A percentile compares a stretch with the other conserved stretches of the same genome.
These are phyloP conservation scores for Muscicapa adusta DNA, from an alignment of 2,113 vertebrate genomes.

Conservation along the genomic window DNA sequence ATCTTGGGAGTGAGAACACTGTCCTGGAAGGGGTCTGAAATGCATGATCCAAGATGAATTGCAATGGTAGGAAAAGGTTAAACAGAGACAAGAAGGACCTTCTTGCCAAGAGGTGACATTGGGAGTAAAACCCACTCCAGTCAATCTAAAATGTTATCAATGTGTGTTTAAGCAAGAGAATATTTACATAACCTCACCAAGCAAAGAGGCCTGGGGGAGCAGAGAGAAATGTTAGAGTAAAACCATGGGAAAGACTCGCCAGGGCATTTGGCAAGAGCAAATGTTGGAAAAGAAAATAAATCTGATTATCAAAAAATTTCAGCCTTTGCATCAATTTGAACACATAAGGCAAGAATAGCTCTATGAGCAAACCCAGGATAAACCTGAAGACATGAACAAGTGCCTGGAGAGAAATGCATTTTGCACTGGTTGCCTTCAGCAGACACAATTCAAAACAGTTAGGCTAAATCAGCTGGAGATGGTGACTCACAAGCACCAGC, in stretches of 20 bases:
- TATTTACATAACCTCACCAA: background rate
- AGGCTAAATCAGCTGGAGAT: background rate
- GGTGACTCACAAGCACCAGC: background rate
- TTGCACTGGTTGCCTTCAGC: background rate
- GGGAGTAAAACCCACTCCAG: background rate
- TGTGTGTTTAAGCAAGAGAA: slow-evolving; percentile 11
- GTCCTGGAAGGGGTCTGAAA: background rate
- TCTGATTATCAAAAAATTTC: background rate
- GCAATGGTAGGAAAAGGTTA: background rate
- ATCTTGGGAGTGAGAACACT: background rate
- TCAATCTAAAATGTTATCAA: background rate
- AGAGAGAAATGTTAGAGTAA: background rate
- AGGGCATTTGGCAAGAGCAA: background rate
- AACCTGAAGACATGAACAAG: background rate
- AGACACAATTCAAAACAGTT: background rate
- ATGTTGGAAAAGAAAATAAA: background rate
- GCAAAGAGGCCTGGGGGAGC: background rate
- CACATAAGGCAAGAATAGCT: background rate
- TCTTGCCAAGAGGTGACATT: background rate
- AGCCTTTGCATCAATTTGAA: background rate
- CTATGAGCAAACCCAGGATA: background rate
- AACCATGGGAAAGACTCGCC: background rate
- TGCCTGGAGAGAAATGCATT: background rate
- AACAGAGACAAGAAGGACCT: background rate
- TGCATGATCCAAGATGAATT: background rate